Evolutionary conservation across 2,888 invertebrate species (phyloP).

Genomic region (Villa cingulata): DNA sequence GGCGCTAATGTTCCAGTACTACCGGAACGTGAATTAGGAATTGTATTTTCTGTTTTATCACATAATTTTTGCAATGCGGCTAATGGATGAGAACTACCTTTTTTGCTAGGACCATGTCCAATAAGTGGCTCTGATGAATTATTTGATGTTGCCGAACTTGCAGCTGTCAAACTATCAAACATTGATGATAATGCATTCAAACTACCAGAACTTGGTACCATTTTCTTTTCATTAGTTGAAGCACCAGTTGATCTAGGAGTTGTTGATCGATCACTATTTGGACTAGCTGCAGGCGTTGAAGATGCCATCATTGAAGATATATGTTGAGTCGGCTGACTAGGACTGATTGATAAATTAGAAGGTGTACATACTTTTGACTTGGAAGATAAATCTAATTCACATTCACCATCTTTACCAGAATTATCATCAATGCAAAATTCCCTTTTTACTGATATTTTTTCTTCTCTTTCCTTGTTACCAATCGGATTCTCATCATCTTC

Average conservation of each 20-base stretch:
- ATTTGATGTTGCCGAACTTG: constrained; percentile 29
- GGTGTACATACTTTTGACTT: constrained; percentile 11
- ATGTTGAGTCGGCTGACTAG: constrained; percentile 30
- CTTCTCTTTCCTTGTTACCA: constrained; percentile 16
- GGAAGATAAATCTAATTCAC: constrained; percentile 30
- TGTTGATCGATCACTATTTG: constrained; percentile 63
- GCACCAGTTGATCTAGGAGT: constrained; percentile 56
- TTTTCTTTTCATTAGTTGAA: constrained; percentile 39
- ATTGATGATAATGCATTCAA: constrained; percentile 76
- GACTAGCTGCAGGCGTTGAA: constrained; percentile 43
- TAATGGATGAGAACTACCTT: constrained; percentile 62
- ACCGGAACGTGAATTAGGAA: constrained; percentile 30
- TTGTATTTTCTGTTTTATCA: constrained; percentile 69
- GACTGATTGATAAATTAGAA: constrained; percentile 37
- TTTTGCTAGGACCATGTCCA: constrained; percentile 19
- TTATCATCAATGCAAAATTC: constrained; percentile 20
- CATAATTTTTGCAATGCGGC: constrained; percentile 91
- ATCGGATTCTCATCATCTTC: constrained; percentile 19
- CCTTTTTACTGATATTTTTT: constrained; percentile 37
- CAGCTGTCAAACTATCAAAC: constrained; percentile 72
- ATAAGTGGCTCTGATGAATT: constrained; percentile 7
- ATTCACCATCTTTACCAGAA: constrained; percentile 28
- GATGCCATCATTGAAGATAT: constrained; percentile 28
- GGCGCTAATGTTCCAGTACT: constrained; percentile 37
- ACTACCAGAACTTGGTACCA: constrained; percentile 41